These are phyloP conservation scores for Cepaea nemoralis DNA, from an alignment of 1,140 invertebrate species.

Conservation along the genomic window DNA sequence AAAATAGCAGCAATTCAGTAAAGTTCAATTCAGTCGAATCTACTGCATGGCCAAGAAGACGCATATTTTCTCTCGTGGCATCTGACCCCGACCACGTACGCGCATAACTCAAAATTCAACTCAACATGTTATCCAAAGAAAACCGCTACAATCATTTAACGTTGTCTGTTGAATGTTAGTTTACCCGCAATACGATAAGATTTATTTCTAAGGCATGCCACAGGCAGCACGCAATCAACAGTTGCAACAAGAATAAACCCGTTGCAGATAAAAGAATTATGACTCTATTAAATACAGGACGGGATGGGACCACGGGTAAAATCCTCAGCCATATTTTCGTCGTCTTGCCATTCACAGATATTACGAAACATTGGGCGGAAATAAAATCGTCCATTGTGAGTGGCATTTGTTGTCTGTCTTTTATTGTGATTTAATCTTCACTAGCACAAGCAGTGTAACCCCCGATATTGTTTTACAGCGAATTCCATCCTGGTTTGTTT, in stretches of 20 bases:
- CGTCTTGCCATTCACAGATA: neutral
- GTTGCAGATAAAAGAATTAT: neutral
- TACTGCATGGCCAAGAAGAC: no score
- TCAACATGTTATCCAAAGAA: neutral
- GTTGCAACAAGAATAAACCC: neutral
- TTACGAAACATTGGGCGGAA: neutral
- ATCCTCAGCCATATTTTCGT: neutral
- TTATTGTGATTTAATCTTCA: neutral
- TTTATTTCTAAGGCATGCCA: neutral
- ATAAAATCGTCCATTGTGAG: neutral
- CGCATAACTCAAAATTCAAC: neutral
- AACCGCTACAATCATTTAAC: neutral
- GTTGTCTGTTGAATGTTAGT: neutral
- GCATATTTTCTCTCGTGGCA: no score
- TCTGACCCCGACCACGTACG: neutral
- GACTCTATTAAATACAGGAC: neutral
- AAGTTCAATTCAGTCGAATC: no score
- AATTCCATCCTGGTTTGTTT: no score
- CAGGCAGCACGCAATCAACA: neutral
- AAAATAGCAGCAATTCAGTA: no score
- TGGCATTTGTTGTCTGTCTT: neutral
- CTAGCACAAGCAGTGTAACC: neutral
- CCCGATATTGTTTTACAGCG: neutral
- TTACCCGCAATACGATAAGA: neutral
- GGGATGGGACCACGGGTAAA: neutral